Conservation (phyloP, 2,113 vertebrate species). For the Pedionomus torquatus region DNA sequence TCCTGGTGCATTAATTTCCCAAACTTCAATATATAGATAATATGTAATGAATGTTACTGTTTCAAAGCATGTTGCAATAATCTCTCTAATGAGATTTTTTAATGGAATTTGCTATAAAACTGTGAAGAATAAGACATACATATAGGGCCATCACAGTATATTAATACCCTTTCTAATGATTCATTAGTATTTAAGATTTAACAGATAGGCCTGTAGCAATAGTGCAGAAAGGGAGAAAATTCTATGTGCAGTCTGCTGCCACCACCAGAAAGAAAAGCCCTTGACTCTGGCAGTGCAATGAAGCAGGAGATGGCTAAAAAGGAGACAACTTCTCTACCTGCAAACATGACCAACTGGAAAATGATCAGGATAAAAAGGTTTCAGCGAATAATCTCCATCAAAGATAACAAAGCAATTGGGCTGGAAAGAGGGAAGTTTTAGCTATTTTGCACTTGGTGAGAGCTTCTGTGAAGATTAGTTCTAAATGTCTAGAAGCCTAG, state of each 20-base stretch:
- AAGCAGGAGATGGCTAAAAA: background rate
- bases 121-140: background rate
- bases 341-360: background rate
- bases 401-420: background rate
- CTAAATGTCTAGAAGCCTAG: background rate
- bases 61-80: slow-evolving; percentile 24
- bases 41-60: background rate
- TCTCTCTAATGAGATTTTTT: slow-evolving; percentile 11
- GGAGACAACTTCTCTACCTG: background rate
- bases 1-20: slow-evolving; percentile 44
- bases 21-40: slow-evolving; percentile 7
- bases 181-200: slow-evolving; percentile 49
- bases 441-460: background rate
- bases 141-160: background rate
- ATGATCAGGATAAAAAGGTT: background rate
- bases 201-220: slow-evolving; percentile 4
- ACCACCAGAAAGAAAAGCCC: background rate
- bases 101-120: background rate
- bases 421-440: background rate
- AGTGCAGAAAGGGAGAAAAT: background rate
- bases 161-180: slow-evolving; percentile 18
- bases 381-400: background rate
- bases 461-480: background rate
- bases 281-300: background rate
- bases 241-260: background rate